Evolutionary conservation across 1,140 invertebrate genomes (phyloP).

Genomic region (Lasioglossum baleicum): DNA sequence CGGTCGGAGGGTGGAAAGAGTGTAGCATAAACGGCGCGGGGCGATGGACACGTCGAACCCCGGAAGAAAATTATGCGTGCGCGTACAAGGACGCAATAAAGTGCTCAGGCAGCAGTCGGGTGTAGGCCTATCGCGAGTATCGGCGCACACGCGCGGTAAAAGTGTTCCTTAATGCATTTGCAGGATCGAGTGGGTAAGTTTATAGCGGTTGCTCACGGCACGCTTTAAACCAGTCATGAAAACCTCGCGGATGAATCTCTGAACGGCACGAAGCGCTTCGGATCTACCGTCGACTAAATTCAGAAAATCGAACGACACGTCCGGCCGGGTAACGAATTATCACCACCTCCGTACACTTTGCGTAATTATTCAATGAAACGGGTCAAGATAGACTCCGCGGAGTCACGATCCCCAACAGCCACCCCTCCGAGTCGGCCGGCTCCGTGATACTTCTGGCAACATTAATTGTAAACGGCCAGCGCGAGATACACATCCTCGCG

Average conservation of each 20-base stretch:
- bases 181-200: conserved; percentile 63
- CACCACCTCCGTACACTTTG: conserved; percentile 23
- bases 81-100: conserved; percentile 38
- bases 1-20: background rate
- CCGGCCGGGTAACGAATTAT: conserved; percentile 46
- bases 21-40: no score
- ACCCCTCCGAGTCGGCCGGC: background rate
- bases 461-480: conserved; percentile 2
- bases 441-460: conserved; percentile 10
- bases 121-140: conserved; percentile 29
- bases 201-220: conserved; percentile 69
- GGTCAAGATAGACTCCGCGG: conserved; percentile 8
- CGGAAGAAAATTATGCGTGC: conserved; percentile 50
- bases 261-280: conserved; percentile 31
- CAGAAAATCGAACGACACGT: conserved; percentile 46
- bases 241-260: conserved; percentile 66
- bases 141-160: conserved; percentile 46
- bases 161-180: conserved; percentile 72
- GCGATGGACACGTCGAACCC: background rate
- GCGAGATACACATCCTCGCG: conserved; percentile 3
- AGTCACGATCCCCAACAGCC: conserved; percentile 13
- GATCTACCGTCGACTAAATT: conserved; percentile 32
- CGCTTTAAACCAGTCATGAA: conserved; percentile 67
- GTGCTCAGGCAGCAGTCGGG: conserved; percentile 20
- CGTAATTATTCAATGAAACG: conserved; percentile 35